Evolutionary conservation across 2,113 vertebrate species (phyloP).

Genomic region (Dasypus novemcinctus): DNA sequence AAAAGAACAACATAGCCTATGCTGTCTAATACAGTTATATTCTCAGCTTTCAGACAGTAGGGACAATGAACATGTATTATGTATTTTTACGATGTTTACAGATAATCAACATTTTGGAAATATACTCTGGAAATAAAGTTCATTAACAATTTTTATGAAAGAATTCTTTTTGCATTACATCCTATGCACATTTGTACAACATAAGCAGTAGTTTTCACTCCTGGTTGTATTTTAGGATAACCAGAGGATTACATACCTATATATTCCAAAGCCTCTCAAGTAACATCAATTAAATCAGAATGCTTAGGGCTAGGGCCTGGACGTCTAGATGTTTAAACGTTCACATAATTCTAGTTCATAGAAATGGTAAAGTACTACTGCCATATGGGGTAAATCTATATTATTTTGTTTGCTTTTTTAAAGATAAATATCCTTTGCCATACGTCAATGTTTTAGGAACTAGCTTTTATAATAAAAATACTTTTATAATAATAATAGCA

Average conservation of each 20-base stretch:
- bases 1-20: background rate
- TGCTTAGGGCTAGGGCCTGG: rapidly evolving
- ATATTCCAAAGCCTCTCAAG: background rate
- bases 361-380: background rate
- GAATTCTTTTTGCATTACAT: background rate
- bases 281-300: background rate
- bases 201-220: background rate
- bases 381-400: background rate
- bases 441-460: background rate
- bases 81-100: background rate
- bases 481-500: background rate
- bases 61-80: background rate
- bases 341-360: background rate
- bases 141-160: background rate
- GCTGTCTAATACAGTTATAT: background rate
- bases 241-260: background rate
- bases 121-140: background rate
- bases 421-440: background rate
- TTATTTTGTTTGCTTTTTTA: background rate
- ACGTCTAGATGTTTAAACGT: background rate
- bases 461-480: background rate
- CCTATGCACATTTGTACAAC: background rate
- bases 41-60: background rate
- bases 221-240: background rate
- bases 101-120: background rate